Percentiles rank a stretch among this genome's conserved stretches.
Conservation (phyloP, 2,797 vertebrate species). For the Falco naumanni region DNA sequence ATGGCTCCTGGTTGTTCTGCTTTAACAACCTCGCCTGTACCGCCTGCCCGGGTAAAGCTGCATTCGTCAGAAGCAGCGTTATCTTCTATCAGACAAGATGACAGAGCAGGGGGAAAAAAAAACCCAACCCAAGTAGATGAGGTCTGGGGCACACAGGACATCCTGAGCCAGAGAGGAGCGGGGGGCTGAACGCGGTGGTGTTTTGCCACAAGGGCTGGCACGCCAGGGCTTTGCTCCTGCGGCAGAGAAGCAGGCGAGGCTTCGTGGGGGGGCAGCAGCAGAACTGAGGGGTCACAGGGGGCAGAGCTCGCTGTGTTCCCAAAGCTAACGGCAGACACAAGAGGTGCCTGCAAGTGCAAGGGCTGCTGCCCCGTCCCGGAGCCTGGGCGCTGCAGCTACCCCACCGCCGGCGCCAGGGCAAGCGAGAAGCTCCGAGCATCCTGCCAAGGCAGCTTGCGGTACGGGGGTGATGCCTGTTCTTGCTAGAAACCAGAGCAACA, state of each 20-base stretch:
- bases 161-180: not conserved
- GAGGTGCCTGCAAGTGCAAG: not conserved
- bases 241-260: not conserved
- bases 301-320: not conserved
- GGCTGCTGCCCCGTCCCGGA: not conserved
- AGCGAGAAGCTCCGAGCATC: not conserved
- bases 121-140: not conserved
- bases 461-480: not conserved
- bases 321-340: not conserved
- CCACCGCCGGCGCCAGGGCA: accelerated
- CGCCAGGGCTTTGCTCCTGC: accelerated
- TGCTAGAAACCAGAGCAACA: not conserved
- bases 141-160: not conserved
- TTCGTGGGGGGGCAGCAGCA: accelerated
- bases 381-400: not conserved
- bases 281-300: not conserved
- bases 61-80: not conserved
- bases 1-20: not conserved
- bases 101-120: not conserved
- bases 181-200: not conserved
- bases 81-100: not conserved
- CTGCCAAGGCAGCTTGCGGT: not conserved
- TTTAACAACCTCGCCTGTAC: not conserved
- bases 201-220: not conserved
- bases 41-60: not conserved